Evolutionary conservation across 35 echinoderm and acorn worm species (phyloP).

Genomic region (Acanthaster planci): DNA sequence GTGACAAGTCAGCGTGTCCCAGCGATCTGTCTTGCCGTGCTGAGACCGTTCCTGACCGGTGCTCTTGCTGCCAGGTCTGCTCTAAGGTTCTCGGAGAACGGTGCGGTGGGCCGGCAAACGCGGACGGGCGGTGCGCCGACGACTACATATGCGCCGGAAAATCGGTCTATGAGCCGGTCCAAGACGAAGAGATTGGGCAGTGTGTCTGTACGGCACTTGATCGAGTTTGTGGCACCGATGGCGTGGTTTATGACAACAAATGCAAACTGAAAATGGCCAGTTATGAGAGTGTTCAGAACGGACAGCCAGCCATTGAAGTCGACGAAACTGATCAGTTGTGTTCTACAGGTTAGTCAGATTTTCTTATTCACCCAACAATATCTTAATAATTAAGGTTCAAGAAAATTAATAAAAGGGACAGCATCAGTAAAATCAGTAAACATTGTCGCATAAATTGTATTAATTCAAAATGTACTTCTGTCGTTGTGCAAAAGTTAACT

Average conservation of each 20-base stretch:
- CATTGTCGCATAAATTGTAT: too few species aligned
- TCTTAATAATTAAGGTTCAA: too few species aligned
- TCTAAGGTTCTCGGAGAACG: constrained; percentile 28
- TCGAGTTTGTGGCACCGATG: constrained; percentile 31
- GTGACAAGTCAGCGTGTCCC: constrained; percentile 29
- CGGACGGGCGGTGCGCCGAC: not conserved
- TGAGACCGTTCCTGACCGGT: constrained; percentile 7
- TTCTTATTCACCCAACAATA: too few species aligned
- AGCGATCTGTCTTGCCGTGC: not conserved
- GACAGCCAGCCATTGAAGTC: constrained; percentile 7
- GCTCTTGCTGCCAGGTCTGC: constrained; percentile 17
- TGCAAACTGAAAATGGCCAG: constrained; percentile 18
- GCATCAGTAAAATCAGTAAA: too few species aligned
- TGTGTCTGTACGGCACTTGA: constrained; percentile 1
- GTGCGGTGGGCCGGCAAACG: constrained; percentile 4
- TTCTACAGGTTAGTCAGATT: not conserved
- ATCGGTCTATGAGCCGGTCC: not conserved
- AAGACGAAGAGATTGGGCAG: not conserved
- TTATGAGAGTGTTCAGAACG: constrained; percentile 3
- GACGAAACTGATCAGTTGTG: not conserved
- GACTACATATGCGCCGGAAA: constrained; percentile 41
- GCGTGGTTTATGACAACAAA: constrained; percentile 12
- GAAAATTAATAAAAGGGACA: too few species aligned
- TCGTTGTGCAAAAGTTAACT: too few species aligned
- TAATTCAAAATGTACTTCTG: too few species aligned